Evolutionary conservation across 2,888 invertebrate species (phyloP).

Genomic region (Drosophila paranaensis): DNA sequence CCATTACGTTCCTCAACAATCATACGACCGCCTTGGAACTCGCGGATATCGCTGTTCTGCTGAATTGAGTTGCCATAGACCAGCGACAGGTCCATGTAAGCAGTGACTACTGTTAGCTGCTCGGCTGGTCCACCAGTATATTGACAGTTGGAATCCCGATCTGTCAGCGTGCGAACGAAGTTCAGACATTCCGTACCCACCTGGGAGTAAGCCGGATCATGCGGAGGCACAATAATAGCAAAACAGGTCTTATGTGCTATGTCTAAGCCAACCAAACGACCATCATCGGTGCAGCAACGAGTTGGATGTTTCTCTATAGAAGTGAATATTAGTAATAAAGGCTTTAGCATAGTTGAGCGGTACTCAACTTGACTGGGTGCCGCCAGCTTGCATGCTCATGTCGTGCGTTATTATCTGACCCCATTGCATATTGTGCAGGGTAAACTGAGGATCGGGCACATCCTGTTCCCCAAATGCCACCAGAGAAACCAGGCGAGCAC

Average conservation of each 20-base stretch:
- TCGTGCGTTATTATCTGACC: slow-evolving; percentile 88
- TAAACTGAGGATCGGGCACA: slow-evolving; percentile 90
- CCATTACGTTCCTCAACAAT: slow-evolving; percentile 87
- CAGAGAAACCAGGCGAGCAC: slow-evolving; percentile 89
- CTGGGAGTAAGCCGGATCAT: slow-evolving; percentile 87
- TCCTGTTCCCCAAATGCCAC: slow-evolving; percentile 89
- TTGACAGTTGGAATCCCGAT: slow-evolving; percentile 87
- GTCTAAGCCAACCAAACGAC: slow-evolving; percentile 85
- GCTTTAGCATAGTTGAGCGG: too few species aligned
- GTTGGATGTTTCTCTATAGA: slow-evolving; percentile 86
- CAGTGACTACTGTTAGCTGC: slow-evolving; percentile 86
- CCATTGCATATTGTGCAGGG: slow-evolving; percentile 89
- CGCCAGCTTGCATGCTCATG: slow-evolving; percentile 85
- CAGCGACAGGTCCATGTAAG: slow-evolving; percentile 90
- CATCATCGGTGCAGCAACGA: slow-evolving; percentile 87
- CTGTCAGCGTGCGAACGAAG: slow-evolving; percentile 89
- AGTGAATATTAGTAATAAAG: slow-evolving; percentile 4
- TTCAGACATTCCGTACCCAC: slow-evolving; percentile 88
- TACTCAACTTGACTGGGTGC: slow-evolving; percentile 89
- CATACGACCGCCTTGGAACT: slow-evolving; percentile 89
- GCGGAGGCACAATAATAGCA: slow-evolving; percentile 87
- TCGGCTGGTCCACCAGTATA: slow-evolving; percentile 87
- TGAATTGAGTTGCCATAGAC: slow-evolving; percentile 91
- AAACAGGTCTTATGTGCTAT: slow-evolving; percentile 85
- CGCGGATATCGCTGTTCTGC: slow-evolving; percentile 88